Evolutionary conservation across 2,113 vertebrate genomes (phyloP).

Genomic region (Myotis lucifugus): DNA sequence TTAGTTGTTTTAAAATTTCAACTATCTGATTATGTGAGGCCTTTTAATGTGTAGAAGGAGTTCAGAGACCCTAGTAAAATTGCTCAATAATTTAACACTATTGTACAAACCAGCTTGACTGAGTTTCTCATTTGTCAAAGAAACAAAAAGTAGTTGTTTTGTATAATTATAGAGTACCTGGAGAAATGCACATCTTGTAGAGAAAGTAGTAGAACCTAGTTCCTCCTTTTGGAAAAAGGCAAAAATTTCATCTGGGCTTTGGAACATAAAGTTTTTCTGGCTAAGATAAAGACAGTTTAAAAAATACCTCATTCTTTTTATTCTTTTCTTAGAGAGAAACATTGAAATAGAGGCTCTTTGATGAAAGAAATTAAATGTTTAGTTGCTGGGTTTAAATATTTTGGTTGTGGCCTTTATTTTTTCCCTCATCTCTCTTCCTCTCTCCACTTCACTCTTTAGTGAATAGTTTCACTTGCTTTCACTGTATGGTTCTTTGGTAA

Average conservation of each 20-base stretch:
- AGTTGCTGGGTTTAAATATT: slow-evolving; percentile 6
- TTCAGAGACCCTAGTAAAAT: not conserved
- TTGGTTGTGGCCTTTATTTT: slow-evolving; percentile 19
- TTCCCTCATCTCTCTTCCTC: not conserved
- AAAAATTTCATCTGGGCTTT: slow-evolving; percentile 33
- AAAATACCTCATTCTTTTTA: not conserved
- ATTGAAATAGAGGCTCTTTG: slow-evolving; percentile 31
- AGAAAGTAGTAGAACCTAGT: not conserved
- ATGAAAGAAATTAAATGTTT: slow-evolving; percentile 14
- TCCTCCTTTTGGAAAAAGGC: slow-evolving; percentile 45
- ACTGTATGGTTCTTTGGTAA: not conserved
- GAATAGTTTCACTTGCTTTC: not conserved
- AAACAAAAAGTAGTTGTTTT: slow-evolving; percentile 31
- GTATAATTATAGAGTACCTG: not conserved
- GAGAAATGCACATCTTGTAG: not conserved
- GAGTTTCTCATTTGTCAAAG: slow-evolving; percentile 40
- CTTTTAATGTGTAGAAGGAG: slow-evolving; percentile 24
- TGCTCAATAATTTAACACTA: not conserved
- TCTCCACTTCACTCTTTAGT: not conserved
- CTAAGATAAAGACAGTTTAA: slow-evolving; percentile 7
- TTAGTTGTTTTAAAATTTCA: slow-evolving; percentile 25
- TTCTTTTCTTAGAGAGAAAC: not conserved
- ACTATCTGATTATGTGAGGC: not conserved
- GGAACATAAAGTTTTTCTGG: not conserved
- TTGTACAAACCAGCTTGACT: slow-evolving; percentile 18